phyloP scores from a whole-genome alignment of 2,888 invertebrate species.

The Drosophila ustulata region DNA sequence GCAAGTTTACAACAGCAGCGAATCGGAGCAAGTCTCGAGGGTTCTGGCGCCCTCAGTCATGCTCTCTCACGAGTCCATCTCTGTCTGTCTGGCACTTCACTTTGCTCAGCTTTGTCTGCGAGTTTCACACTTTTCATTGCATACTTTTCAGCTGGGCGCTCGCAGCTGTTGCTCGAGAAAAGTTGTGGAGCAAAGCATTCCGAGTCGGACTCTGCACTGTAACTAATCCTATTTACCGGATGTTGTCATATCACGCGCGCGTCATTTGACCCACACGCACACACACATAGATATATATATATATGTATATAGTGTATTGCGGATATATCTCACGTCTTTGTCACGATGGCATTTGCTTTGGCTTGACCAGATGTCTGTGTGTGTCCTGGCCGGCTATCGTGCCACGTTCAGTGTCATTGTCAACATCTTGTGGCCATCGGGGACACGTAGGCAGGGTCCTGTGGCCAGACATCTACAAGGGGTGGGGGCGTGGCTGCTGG shows the following conservation, averaged over 20 bases:
- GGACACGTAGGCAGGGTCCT: constrained; percentile 54
- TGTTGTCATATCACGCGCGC: constrained; percentile 75
- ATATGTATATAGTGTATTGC: constrained; percentile 2
- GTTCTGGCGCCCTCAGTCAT: no score
- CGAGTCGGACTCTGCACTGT: constrained; percentile 36
- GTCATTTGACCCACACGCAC: constrained; percentile 69
- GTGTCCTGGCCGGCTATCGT: constrained; percentile 12
- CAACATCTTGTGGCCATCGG: constrained; percentile 74
- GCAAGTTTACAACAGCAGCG: no score
- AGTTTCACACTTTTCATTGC: constrained; percentile 71
- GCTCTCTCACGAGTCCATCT: constrained; percentile 22
- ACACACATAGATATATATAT: constrained; percentile 10
- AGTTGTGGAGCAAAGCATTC: constrained; percentile 13
- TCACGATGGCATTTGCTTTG: constrained; percentile 34
- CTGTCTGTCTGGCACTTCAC: constrained; percentile 13
- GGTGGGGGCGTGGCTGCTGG: background rate
- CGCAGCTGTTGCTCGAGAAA: constrained; percentile 64
- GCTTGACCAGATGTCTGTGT: constrained; percentile 54
- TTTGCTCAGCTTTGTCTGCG: constrained; percentile 37
- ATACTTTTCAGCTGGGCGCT: constrained; percentile 61
- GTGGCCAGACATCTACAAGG: background rate
- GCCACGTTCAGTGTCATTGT: constrained; percentile 78
- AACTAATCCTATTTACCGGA: constrained; percentile 70
- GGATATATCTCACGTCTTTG: constrained; percentile 49
- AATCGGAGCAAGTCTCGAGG: no score